phyloP scores from a whole-genome alignment of 2,797 vertebrate species.

The Passerculus sandwichensis region DNA sequence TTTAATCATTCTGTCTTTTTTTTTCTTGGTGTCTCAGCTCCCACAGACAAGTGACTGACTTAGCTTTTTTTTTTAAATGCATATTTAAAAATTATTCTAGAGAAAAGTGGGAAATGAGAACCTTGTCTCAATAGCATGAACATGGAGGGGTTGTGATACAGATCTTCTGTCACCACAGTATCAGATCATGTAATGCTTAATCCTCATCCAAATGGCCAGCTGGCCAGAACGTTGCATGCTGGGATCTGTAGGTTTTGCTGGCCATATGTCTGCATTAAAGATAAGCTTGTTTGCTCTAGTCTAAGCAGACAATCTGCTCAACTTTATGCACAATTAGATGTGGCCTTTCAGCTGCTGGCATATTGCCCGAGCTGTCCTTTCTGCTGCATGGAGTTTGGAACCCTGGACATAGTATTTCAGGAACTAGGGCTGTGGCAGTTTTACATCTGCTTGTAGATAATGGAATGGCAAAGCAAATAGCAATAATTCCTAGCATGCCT shows the following conservation, averaged over 20 bases:
- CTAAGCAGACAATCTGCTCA: constrained; percentile 65
- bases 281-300: constrained; percentile 64
- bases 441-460: background rate
- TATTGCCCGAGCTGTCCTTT: background rate
- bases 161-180: constrained; percentile 4
- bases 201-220: constrained; percentile 54
- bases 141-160: background rate
- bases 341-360: constrained; percentile 51
- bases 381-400: background rate
- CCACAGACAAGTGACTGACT: constrained; percentile 16
- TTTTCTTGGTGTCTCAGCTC: background rate
- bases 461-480: constrained; percentile 24
- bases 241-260: constrained; percentile 65
- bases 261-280: constrained; percentile 65
- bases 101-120: background rate
- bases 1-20: background rate
- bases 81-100: background rate
- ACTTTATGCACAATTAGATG: constrained; percentile 63
- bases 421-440: background rate
- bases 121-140: background rate
- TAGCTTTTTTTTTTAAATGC: background rate
- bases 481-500: constrained; percentile 15
- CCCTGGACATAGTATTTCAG: background rate
- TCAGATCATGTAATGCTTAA: constrained; percentile 23
- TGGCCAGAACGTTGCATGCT: constrained; percentile 25